Evolutionary conservation across 2,113 vertebrate genomes (phyloP).

Genomic region (Manacus vitellinus): DNA sequence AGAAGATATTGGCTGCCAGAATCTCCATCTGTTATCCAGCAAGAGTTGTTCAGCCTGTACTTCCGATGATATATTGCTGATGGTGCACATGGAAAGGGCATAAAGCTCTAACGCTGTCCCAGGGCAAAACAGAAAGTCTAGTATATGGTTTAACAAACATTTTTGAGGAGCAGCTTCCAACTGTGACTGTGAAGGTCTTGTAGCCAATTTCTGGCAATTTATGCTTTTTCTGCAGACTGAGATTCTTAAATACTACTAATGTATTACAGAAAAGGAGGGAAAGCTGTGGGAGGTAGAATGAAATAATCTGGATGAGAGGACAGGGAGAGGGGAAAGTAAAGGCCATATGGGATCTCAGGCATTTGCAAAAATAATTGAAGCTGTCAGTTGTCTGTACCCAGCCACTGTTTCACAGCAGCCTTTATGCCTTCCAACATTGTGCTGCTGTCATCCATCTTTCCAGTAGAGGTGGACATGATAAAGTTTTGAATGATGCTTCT

Average conservation of each 20-base stretch:
- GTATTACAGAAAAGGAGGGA: neutral
- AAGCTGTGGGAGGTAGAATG: neutral
- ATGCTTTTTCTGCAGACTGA: neutral
- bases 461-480: neutral
- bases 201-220: neutral
- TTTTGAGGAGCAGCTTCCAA: neutral
- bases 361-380: neutral
- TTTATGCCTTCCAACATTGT: neutral
- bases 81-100: neutral
- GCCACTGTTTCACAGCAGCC: neutral
- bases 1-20: neutral
- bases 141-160: neutral
- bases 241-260: neutral
- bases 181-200: neutral
- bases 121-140: neutral
- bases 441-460: neutral
- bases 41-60: neutral
- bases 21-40: constrained; percentile 2
- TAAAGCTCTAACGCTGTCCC: neutral
- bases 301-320: neutral
- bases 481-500: neutral
- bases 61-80: neutral
- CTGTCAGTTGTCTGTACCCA: neutral
- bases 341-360: neutral
- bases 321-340: neutral